These are phyloP conservation scores for Heliocidaris erythrogramma DNA, from an alignment of 35 echinoderm and acorn worm species.

Conservation along the genomic window DNA sequence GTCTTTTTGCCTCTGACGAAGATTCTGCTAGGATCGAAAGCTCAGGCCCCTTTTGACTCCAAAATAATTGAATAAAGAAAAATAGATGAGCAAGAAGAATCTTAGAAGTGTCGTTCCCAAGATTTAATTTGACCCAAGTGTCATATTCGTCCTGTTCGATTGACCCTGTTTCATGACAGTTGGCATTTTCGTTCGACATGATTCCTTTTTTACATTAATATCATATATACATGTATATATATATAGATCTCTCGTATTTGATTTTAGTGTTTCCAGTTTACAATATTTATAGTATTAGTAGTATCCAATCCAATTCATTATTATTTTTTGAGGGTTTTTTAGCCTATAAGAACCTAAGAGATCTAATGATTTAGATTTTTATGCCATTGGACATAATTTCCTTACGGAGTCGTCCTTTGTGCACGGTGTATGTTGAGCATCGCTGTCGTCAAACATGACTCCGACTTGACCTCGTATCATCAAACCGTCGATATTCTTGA, in stretches of 20 bases:
- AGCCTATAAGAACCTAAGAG: neutral
- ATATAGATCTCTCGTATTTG: neutral
- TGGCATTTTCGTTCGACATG: neutral
- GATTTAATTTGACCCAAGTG: too few species aligned
- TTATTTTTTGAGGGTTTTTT: too few species aligned
- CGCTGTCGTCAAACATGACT: neutral
- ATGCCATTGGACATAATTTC: neutral
- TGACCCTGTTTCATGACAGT: too few species aligned
- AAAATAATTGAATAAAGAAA: neutral
- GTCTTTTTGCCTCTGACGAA: too few species aligned
- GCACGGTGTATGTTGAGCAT: neutral
- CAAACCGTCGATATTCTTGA: neutral
- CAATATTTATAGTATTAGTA: too few species aligned
- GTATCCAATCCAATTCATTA: too few species aligned
- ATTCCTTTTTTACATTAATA: neutral
- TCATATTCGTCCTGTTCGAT: too few species aligned
- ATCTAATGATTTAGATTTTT: neutral
- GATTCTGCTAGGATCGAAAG: too few species aligned
- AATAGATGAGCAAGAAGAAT: neutral
- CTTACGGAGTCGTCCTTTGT: neutral
- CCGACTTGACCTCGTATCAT: conserved; percentile 4
- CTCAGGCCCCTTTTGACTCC: too few species aligned
- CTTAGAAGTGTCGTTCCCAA: neutral
- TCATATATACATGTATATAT: too few species aligned
- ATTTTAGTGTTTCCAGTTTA: neutral